Evolutionary conservation across 2,797 vertebrate species (phyloP).

Genomic region (Buceros bicornis): DNA sequence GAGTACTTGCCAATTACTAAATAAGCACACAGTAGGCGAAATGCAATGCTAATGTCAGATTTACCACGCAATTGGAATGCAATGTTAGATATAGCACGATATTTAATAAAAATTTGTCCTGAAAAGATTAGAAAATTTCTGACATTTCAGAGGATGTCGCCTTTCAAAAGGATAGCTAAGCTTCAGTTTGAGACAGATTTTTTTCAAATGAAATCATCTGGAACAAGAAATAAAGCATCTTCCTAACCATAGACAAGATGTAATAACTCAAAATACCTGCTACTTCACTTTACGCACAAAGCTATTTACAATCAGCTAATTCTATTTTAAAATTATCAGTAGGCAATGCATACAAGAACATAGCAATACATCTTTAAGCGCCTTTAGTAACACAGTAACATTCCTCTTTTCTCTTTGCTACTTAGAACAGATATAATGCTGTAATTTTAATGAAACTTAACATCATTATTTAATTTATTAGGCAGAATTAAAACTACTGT

Average conservation of each 20-base stretch:
- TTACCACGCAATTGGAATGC: background rate
- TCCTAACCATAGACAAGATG: background rate
- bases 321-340: background rate
- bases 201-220: background rate
- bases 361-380: background rate
- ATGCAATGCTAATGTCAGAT: background rate
- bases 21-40: background rate
- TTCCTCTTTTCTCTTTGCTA: background rate
- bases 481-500: conserved; percentile 10
- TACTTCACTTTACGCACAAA: background rate
- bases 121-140: background rate
- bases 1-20: background rate
- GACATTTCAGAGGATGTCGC: background rate
- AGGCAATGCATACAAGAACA: background rate
- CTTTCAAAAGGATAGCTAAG: background rate
- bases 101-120: background rate
- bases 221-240: background rate
- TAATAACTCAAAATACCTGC: background rate
- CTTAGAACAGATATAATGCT: background rate
- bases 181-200: background rate
- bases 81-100: background rate
- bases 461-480: background rate
- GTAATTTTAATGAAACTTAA: background rate
- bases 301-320: background rate
- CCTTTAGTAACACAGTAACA: background rate